Evolutionary conservation across 1,140 invertebrate species (phyloP).

Genomic region (Euwallacea similis): DNA sequence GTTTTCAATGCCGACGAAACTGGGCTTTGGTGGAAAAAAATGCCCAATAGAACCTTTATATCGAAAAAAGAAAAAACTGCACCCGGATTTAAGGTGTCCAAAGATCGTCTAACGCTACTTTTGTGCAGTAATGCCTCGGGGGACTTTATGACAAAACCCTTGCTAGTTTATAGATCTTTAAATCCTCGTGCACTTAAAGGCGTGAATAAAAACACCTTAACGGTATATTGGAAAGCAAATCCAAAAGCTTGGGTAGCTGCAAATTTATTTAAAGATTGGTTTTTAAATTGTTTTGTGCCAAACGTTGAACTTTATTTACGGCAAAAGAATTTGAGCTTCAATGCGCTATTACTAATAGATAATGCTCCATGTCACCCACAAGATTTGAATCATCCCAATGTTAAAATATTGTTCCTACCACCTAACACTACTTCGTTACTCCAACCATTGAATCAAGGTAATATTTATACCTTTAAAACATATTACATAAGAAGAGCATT

Average conservation of each 20-base stretch:
- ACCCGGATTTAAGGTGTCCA: conserved; percentile 54
- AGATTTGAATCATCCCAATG: conserved; percentile 26
- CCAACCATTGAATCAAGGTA: conserved; percentile 53
- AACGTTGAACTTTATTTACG: conserved; percentile 41
- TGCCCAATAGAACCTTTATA: conserved; percentile 52
- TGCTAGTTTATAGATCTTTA: conserved; percentile 36
- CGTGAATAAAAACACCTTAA: conserved; percentile 25
- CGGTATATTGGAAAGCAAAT: conserved; percentile 34
- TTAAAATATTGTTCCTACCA: conserved; percentile 25
- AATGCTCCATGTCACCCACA: conserved; percentile 45
- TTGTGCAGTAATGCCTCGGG: conserved; percentile 30
- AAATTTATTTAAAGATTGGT: conserved; percentile 32
- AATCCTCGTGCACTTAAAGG: conserved; percentile 40
- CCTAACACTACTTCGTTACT: conserved; percentile 50
- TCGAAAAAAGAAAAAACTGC: conserved; percentile 51
- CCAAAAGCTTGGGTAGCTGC: conserved; percentile 24
- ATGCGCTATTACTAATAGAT: conserved; percentile 52
- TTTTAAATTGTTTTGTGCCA: conserved; percentile 38
- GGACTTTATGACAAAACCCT: conserved; percentile 29
- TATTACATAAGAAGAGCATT: conserved; percentile 48
- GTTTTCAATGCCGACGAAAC: conserved; percentile 39
- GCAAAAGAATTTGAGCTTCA: conserved; percentile 34
- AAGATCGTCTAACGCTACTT: conserved; percentile 47
- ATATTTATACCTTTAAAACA: conserved; percentile 52
- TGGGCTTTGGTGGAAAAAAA: conserved; percentile 36